Evolutionary conservation across 2,113 vertebrate species (phyloP).

Genomic region (Hassar affinis): DNA sequence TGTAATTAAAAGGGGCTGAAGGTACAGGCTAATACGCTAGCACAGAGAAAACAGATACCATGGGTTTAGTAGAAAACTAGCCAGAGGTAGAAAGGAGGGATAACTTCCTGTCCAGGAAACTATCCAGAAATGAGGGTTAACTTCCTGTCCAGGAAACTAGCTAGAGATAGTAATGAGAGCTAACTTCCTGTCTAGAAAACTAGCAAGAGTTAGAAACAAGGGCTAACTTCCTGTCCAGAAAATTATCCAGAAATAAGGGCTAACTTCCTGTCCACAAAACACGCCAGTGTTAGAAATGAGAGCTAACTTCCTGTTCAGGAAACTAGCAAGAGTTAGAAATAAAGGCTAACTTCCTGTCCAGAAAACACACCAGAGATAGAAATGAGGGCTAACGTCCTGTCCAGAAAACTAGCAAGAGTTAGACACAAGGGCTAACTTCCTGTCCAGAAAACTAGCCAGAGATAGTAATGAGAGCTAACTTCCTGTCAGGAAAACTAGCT

Average conservation of each 20-base stretch:
- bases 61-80: no score
- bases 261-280: not conserved
- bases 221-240: not conserved
- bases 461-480: not conserved
- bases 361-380: not conserved
- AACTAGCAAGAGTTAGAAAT: not conserved
- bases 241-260: not conserved
- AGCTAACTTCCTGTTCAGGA: not conserved
- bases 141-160: not conserved
- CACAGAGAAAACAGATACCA: not conserved
- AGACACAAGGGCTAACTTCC: not conserved
- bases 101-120: not conserved
- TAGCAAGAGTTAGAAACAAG: not conserved
- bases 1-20: not conserved
- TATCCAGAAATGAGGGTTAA: not conserved
- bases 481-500: not conserved
- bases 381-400: not conserved
- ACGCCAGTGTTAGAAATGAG: not conserved
- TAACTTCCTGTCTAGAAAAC: not conserved
- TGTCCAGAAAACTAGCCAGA: no score
- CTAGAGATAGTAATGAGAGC: not conserved
- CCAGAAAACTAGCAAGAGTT: not conserved
- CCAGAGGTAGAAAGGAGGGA: no score
- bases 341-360: not conserved
- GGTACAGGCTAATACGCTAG: not conserved